These are phyloP conservation scores for Druon quercuslanigerum DNA, from an alignment of 1,140 invertebrate species.

Conservation along the genomic window DNA sequence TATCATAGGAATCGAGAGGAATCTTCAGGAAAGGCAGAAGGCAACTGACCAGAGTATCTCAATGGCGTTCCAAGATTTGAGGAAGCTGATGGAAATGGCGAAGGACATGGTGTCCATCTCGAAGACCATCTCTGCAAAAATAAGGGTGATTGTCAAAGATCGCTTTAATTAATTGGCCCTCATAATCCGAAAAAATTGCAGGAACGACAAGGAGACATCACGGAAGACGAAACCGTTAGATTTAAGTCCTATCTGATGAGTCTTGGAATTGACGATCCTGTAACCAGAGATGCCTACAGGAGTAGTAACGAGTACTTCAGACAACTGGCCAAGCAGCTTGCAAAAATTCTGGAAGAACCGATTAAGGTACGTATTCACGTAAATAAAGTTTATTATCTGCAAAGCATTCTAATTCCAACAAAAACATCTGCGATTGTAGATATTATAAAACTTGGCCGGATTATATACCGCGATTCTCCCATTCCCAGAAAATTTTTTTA, in stretches of 20 bases:
- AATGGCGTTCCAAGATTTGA: slow-evolving; percentile 96
- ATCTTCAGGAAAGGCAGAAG: slow-evolving; percentile 91
- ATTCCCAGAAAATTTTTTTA: no score
- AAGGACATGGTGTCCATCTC: slow-evolving; percentile 97
- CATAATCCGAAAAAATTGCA: slow-evolving; percentile 74
- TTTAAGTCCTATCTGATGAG: slow-evolving; percentile 98
- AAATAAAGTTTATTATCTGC: slow-evolving; percentile 8
- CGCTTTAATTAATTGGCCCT: slow-evolving; percentile 54
- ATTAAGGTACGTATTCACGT: slow-evolving; percentile 80
- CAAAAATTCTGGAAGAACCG: slow-evolving; percentile 86
- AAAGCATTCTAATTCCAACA: background rate
- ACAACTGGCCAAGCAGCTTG: slow-evolving; percentile 91
- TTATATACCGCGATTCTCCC: no score
- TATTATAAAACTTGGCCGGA: no score
- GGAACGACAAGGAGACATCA: slow-evolving; percentile 96
- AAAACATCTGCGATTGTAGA: no score
- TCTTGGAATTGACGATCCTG: slow-evolving; percentile 97
- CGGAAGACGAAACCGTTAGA: slow-evolving; percentile 96
- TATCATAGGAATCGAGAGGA: slow-evolving; percentile 96
- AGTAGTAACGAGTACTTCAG: slow-evolving; percentile 91
- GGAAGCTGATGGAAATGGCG: slow-evolving; percentile 95
- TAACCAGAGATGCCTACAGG: slow-evolving; percentile 92
- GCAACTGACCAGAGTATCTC: slow-evolving; percentile 94
- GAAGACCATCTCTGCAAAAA: slow-evolving; percentile 94
- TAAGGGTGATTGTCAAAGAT: slow-evolving; percentile 80